phyloP scores from a whole-genome alignment of 2,888 invertebrate species.

The Athalia cordata region DNA sequence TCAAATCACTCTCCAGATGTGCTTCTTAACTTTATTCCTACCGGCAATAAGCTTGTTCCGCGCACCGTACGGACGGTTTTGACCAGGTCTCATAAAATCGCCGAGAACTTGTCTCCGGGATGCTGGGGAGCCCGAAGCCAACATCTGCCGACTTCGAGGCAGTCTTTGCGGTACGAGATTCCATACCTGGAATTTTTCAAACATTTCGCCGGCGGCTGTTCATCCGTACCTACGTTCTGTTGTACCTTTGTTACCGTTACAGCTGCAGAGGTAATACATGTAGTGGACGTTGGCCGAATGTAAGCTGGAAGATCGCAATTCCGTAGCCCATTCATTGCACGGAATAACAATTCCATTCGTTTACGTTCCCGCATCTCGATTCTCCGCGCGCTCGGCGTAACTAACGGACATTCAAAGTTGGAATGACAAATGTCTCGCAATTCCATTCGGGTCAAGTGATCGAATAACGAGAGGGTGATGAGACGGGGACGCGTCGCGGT shows the following conservation, averaged over 20 bases:
- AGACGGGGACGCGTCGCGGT: neutral
- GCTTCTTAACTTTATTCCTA: no score
- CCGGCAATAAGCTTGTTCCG: no score
- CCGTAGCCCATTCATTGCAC: no score
- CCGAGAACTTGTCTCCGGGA: no score
- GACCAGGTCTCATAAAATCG: no score
- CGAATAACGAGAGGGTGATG: neutral
- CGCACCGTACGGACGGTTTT: no score
- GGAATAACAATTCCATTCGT: no score
- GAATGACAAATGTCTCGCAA: slow-evolving; percentile 7
- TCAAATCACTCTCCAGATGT: no score
- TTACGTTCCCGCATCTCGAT: no score
- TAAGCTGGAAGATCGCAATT: no score
- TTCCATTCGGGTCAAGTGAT: slow-evolving; percentile 14
- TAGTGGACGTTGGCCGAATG: neutral
- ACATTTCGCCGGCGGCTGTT: slow-evolving; percentile 27
- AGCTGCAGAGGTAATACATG: neutral
- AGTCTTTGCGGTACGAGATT: slow-evolving; percentile 4
- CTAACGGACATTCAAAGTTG: neutral
- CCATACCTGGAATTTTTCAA: slow-evolving; percentile 37
- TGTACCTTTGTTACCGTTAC: slow-evolving; percentile 33
- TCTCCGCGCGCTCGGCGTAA: neutral
- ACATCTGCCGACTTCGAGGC: slow-evolving; percentile 12
- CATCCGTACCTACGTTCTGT: slow-evolving; percentile 6
- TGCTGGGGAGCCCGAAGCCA: neutral